Evolutionary conservation across 2,113 vertebrate genomes (phyloP).

Genomic region (Antidorcas marsupialis): DNA sequence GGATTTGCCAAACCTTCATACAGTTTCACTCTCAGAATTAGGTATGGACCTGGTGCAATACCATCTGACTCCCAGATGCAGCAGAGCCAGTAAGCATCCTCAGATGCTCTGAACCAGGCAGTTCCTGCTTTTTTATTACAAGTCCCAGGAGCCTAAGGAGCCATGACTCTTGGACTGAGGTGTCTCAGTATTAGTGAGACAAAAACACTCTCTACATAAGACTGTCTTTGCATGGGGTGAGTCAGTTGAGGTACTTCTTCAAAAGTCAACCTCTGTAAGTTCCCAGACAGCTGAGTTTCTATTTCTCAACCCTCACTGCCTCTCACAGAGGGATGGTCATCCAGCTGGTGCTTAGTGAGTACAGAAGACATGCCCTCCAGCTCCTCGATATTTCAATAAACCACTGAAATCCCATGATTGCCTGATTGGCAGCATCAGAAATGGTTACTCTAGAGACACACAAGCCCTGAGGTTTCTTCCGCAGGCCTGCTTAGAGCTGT

Average conservation of each 20-base stretch:
- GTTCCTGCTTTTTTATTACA: neutral
- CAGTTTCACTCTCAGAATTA: slow-evolving; percentile 3
- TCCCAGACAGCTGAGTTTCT: neutral
- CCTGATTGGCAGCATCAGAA: neutral
- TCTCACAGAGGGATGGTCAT: neutral
- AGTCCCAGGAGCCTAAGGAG: neutral
- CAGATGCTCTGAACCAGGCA: neutral
- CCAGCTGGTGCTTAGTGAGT: neutral
- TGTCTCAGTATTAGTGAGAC: neutral
- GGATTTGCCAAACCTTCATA: neutral
- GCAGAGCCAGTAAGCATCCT: neutral
- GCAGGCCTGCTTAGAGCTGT: neutral
- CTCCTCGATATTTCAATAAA: neutral
- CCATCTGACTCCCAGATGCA: neutral
- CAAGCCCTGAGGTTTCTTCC: neutral
- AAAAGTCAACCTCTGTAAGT: neutral
- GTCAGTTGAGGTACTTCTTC: neutral
- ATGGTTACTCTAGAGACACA: neutral
- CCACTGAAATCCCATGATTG: neutral
- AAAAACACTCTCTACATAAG: neutral
- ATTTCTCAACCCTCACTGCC: neutral
- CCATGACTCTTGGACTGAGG: neutral
- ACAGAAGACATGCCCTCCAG: neutral
- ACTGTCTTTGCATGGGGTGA: neutral
- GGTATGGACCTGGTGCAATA: neutral